phyloP scores from a whole-genome alignment of 2,113 vertebrate species.

The Triplophysa tibetana region DNA sequence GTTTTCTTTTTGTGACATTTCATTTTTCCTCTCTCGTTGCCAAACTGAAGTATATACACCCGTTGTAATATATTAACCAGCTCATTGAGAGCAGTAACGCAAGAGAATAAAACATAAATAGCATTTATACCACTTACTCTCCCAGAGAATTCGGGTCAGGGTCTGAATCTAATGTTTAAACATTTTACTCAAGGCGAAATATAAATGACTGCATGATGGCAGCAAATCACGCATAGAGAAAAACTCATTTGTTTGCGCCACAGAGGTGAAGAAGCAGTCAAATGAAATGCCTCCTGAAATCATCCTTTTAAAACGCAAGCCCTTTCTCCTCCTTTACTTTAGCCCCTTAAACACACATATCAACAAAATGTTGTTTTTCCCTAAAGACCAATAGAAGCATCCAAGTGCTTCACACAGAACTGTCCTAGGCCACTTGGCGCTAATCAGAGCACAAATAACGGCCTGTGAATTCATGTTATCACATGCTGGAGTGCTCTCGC shows the following conservation, averaged over 20 bases:
- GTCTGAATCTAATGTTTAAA: conserved; percentile 50
- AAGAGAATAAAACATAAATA: conserved; percentile 33
- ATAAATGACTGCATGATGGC: conserved; percentile 48
- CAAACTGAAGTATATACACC: conserved; percentile 17
- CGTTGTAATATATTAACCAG: neutral
- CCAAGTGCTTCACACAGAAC: conserved; percentile 12
- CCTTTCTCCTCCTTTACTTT: conserved; percentile 9
- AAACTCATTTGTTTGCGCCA: conserved; percentile 46
- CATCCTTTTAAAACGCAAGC: conserved; percentile 43
- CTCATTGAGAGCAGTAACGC: conserved; percentile 13
- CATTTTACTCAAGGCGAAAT: conserved; percentile 46
- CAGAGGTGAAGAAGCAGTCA: conserved; percentile 46
- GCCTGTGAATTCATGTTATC: conserved; percentile 47
- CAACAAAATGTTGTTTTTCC: conserved; percentile 26
- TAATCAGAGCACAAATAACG: conserved; percentile 45
- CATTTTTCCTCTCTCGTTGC: conserved; percentile 18
- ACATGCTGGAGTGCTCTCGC: conserved; percentile 36
- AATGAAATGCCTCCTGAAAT: conserved; percentile 52
- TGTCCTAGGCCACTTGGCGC: conserved; percentile 48
- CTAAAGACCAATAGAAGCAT: conserved; percentile 8
- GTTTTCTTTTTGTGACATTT: conserved; percentile 13
- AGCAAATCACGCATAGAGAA: conserved; percentile 45
- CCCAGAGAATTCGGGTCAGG: conserved; percentile 35
- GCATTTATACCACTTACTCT: conserved; percentile 37
- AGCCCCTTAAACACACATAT: conserved; percentile 28